Evolutionary conservation across 1,140 invertebrate genomes (phyloP).

Genomic region (Aradophagus sp.): DNA sequence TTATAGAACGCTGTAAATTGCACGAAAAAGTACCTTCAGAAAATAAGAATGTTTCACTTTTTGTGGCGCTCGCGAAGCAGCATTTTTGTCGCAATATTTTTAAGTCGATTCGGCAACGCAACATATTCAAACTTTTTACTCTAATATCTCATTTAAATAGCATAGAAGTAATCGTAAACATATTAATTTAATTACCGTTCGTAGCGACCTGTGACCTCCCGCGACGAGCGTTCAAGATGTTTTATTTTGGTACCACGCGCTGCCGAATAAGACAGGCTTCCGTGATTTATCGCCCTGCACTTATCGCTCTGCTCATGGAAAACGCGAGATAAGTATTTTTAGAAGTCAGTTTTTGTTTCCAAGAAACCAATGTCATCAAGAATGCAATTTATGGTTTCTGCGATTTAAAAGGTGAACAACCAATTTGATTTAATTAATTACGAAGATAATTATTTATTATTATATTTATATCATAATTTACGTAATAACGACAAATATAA

Average conservation of each 20-base stretch:
- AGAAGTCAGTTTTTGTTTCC: slow-evolving; percentile 26
- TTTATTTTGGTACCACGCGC: slow-evolving; percentile 32
- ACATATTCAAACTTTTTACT: too few relatives aligned
- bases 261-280: slow-evolving; percentile 21
- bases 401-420: not conserved
- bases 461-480: too few relatives aligned
- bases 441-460: not conserved
- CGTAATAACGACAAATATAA: too few relatives aligned
- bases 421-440: slow-evolving; percentile 4
- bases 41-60: too few relatives aligned
- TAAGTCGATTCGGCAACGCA: too few relatives aligned
- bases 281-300: slow-evolving; percentile 25
- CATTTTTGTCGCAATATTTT: too few relatives aligned
- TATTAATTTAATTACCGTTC: slow-evolving; percentile 39
- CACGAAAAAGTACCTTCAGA: too few relatives aligned
- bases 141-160: too few relatives aligned
- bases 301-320: slow-evolving; percentile 32
- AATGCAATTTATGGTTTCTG: not conserved
- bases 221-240: slow-evolving; percentile 24
- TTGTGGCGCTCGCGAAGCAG: too few relatives aligned
- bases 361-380: slow-evolving; percentile 15
- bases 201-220: slow-evolving; percentile 23
- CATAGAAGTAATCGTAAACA: slow-evolving; percentile 36
- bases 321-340: slow-evolving; percentile 40
- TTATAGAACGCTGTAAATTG: too few relatives aligned